A percentile compares a stretch with the other conserved stretches of the same genome.
Evolutionary conservation across 2,797 vertebrate genomes (phyloP).

Genomic region (Pseudochirops corinnae): DNA sequence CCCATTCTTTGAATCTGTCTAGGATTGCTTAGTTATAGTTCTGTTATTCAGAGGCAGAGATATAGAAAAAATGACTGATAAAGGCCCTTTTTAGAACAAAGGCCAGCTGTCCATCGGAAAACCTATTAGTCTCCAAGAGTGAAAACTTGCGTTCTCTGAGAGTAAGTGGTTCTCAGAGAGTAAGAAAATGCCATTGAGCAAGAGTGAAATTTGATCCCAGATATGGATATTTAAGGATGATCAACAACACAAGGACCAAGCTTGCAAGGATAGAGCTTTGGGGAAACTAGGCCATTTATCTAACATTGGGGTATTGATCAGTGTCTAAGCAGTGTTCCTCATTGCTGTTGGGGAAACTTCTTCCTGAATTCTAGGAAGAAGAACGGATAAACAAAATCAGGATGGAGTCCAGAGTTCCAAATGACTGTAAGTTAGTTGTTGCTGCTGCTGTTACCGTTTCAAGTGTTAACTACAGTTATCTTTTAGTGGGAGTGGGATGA

Average conservation of each 20-base stretch:
- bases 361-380: conserved; percentile 89
- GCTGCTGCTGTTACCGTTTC: neutral
- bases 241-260: neutral
- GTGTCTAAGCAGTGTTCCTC: conserved; percentile 46
- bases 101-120: neutral
- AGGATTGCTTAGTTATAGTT: neutral
- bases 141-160: conserved; percentile 22
- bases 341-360: conserved; percentile 74
- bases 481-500: neutral
- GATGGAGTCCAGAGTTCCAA: conserved; percentile 88
- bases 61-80: neutral
- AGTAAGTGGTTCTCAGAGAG: neutral
- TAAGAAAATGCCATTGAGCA: neutral
- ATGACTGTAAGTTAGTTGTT: conserved; percentile 90
- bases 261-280: neutral
- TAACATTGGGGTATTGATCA: neutral
- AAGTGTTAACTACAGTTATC: neutral
- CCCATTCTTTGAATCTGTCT: neutral
- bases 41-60: neutral
- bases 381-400: conserved; percentile 91
- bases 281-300: neutral
- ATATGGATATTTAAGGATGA: neutral
- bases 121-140: neutral
- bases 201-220: neutral
- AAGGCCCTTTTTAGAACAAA: conserved; percentile 6